These are phyloP conservation scores for Dolichopus griseipennis DNA, from an alignment of 2,888 invertebrate genomes.

Conservation along the genomic window DNA sequence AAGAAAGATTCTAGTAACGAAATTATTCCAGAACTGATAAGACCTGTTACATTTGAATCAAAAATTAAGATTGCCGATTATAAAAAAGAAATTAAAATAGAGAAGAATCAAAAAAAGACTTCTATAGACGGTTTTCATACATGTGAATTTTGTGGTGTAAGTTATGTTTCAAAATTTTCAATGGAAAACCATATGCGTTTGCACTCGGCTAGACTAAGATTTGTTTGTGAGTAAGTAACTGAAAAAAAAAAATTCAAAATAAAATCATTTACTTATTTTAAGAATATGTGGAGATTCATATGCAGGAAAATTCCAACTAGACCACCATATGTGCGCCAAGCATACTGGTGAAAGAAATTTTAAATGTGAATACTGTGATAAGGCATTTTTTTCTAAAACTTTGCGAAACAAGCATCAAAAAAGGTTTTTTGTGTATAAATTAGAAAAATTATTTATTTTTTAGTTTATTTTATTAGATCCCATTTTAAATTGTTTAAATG, in stretches of 20 bases:
- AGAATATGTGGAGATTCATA: neutral
- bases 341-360: constrained; percentile 5
- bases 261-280: neutral
- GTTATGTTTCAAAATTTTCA: neutral
- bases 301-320: neutral
- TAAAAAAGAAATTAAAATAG: neutral
- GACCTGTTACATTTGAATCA: too few species aligned
- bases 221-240: neutral
- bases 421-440: neutral
- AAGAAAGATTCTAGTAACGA: too few species aligned
- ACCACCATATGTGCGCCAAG: neutral
- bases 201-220: neutral
- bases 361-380: constrained; percentile 7
- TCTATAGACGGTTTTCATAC: neutral
- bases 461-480: neutral
- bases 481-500: neutral
- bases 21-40: too few species aligned
- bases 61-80: too few species aligned
- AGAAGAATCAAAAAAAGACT: too few species aligned
- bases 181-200: neutral
- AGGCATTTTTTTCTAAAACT: neutral
- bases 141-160: neutral
- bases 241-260: neutral
- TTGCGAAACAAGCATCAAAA: neutral
- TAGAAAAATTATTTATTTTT: neutral